Evolutionary conservation across 2,113 vertebrate genomes (phyloP), one percentile per base, ranked within the genome.

Genomic region (Gnathonemus echidnorhynchus): DNA sequence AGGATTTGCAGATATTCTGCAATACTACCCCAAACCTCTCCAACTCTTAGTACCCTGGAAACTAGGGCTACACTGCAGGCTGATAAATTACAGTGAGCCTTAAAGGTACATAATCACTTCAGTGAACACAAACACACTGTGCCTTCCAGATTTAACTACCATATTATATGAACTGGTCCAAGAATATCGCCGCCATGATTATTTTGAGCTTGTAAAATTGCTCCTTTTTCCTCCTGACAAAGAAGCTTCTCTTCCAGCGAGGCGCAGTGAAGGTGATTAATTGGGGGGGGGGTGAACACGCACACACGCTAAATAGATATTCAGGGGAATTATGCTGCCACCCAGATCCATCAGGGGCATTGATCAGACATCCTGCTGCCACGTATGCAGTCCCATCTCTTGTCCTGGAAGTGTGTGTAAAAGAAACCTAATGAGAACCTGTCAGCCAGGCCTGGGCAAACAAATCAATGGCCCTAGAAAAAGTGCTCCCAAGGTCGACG

Each of bases 361-460:
- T 96, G 95, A 95, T 95, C 94, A 95, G 89, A 90, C 92, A 91
- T 91, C 88, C 84, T 87, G 70, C 24, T 66, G 88, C 91, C 90
- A 92, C 90, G 89, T 92, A 93, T 91, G 92, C 91, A 94, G 92
- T 92, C 92, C 86, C 92, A 92, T 93, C 93, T 94, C 93, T 90
- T 91, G 93, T 92, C 89, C 93, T 94, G 93, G 95, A 95, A 93
- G 94, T 95, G 93, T 94, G 94, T 92, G 93, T 93, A 94, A 94
- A 94, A 93, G 94, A 95, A 95, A 93, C 91, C 94, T 95, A 95
- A 96, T 95, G 94, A 95, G 95, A 94, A 95, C 92, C 94, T 95
- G 95, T 96, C 95, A 96, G 94, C 90, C 89, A 91, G 74, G 62
- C 91, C 92, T 94, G 95, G 93, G 95, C 95, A 96, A 96, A 96